Evolutionary conservation across 2,888 invertebrate genomes (phyloP), one percentile per base, ranked within the genome.

Genomic region (Drosophila limbata): DNA sequence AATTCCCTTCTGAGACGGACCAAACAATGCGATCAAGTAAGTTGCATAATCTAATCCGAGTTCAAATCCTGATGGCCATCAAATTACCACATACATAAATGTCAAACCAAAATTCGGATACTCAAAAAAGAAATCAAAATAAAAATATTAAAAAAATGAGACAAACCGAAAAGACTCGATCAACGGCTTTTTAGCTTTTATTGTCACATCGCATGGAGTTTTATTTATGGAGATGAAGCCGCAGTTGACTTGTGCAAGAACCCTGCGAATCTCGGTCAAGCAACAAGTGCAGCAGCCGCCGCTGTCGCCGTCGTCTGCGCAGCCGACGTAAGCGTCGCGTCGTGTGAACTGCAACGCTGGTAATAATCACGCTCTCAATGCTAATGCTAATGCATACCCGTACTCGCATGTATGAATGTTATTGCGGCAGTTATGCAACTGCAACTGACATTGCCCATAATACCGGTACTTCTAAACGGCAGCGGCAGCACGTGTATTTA

Each of bases 211-310:
- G 48, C 69, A 48, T 57, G 48, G 35, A 60, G 69, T 33, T 42
- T 42, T 63, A 17, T 53, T 40, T 63, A 57, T 69, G 47, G 42
- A 42, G 63, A 57, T 35, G 57, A 55, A 35, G 45, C 17, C 39
- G 52, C 25, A 48, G 50, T 45, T 55, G 25, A 44, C 52, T 71
- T 70, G 67, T 79, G 82, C 66, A 79, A 77, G 67, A 70, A 73
- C 70, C 55, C 44, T 57, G 63, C 68, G 65, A 83, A 83, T 84
- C 69, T 83, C 83, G 83, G 83, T 83, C 83, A 86, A 83, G 84
- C 87, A 74, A 81, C 88, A 88, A 88, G 89, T 88, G 88, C 88
- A 85, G 53, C 88, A 56, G 51, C 52, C 55, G 17, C 11, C 17
- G 44, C 45, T 6, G 67, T 10, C 42, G 39, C 48, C 3, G 44